A percentile compares a stretch with the other conserved stretches of the same genome.
Conservation (phyloP, 1,140 invertebrate genomes). For the Hyposmocoma kahamanoa region DNA sequence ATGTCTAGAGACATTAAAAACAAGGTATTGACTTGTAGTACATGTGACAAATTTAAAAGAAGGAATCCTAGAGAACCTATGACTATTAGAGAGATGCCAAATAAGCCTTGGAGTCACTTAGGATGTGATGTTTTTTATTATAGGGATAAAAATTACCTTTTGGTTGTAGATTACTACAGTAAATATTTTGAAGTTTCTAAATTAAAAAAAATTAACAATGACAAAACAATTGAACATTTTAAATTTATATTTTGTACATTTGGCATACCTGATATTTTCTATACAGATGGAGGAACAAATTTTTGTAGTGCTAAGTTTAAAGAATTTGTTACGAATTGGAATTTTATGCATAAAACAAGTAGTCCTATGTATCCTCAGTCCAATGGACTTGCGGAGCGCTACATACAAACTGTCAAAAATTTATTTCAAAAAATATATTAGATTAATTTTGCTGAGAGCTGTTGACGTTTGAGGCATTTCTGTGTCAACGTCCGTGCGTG, state of each 20-base stretch:
- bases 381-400: too few species aligned
- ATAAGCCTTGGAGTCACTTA: background rate
- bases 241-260: background rate
- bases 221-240: background rate
- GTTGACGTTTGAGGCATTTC: too few species aligned
- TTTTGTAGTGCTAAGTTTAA: background rate
- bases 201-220: background rate
- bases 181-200: constrained; percentile 2
- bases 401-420: too few species aligned
- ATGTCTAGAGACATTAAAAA: constrained; percentile 5
- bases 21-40: background rate
- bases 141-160: background rate
- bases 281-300: background rate
- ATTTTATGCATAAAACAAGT: background rate
- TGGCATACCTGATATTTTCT: constrained; percentile 1
- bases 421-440: too few species aligned
- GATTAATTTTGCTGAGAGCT: too few species aligned
- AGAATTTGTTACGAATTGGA: background rate
- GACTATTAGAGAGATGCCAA: constrained; percentile 1
- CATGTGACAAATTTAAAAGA: constrained; percentile 2
- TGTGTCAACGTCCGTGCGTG: too few species aligned
- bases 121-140: background rate
- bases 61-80: constrained; percentile 1
- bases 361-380: constrained; percentile 4
- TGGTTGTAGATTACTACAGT: constrained; percentile 3